Percentiles rank a stretch among this genome's conserved stretches.
These are phyloP conservation scores for Polylopha cassiicola DNA, from an alignment of 2,888 invertebrate species.

Conservation along the genomic window DNA sequence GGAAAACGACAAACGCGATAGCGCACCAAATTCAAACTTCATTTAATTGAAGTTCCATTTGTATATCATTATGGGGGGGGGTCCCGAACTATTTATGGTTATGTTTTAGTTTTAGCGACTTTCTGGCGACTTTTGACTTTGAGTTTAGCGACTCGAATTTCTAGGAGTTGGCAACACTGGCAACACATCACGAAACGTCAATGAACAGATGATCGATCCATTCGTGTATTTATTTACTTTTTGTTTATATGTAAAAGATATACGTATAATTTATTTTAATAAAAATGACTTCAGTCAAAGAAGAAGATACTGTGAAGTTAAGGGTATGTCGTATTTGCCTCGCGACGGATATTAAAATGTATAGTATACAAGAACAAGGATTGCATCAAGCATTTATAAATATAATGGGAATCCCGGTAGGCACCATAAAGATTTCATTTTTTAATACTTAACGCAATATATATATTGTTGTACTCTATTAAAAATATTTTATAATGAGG, in stretches of 20 bases:
- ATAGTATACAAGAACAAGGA: not conserved
- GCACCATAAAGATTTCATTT: too few relatives aligned
- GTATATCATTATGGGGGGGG: too few relatives aligned
- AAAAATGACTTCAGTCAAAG: not conserved
- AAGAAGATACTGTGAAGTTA: not conserved
- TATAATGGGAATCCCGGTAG: not conserved
- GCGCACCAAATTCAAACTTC: too few relatives aligned
- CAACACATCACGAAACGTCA: not conserved
- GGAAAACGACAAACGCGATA: too few relatives aligned
- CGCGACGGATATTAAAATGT: not conserved
- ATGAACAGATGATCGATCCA: not conserved
- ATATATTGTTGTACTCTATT: not conserved
- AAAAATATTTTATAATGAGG: too few relatives aligned
- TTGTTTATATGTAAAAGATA: not conserved
- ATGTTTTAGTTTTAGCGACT: too few relatives aligned
- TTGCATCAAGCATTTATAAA: not conserved
- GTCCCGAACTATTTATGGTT: too few relatives aligned
- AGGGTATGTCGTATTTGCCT: constrained; percentile 1
- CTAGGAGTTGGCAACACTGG: not conserved
- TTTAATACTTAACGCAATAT: not conserved
- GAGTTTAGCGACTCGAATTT: not conserved
- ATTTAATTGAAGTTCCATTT: too few relatives aligned
- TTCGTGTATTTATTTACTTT: not conserved
- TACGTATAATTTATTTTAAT: not conserved
- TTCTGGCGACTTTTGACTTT: too few relatives aligned